phyloP scores from a whole-genome alignment of 2,888 invertebrate species.

The Dicyrtoma fusca region DNA sequence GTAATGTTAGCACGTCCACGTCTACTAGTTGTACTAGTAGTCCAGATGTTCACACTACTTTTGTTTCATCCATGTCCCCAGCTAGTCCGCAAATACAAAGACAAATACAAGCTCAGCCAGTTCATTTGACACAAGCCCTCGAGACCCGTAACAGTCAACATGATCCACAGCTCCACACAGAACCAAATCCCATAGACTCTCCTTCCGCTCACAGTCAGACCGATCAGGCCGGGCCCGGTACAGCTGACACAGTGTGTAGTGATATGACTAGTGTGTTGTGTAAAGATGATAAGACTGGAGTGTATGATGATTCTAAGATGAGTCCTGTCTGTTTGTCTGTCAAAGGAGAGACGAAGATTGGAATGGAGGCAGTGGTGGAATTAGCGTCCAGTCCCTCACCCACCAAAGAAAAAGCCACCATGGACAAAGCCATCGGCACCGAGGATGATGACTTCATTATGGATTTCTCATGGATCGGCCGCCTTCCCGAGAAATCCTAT shows the following conservation, averaged over 20 bases:
- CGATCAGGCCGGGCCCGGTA: not conserved
- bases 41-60: too few relatives aligned
- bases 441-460: conserved; percentile 45
- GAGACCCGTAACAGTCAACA: too few relatives aligned
- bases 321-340: conserved; percentile 45
- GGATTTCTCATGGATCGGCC: conserved; percentile 39
- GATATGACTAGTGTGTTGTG: too few relatives aligned
- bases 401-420: conserved; percentile 27
- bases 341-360: conserved; percentile 40
- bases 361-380: conserved; percentile 49
- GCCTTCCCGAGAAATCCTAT: conserved; percentile 33
- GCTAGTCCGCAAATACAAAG: not conserved
- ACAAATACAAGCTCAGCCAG: not conserved
- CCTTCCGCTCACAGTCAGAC: not conserved
- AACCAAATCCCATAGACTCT: not conserved
- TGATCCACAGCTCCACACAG: not conserved
- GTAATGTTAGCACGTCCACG: too few relatives aligned
- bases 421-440: conserved; percentile 52
- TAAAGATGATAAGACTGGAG: too few relatives aligned
- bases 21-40: too few relatives aligned
- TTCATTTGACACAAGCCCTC: too few relatives aligned
- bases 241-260: not conserved
- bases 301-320: conserved; percentile 30
- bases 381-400: not conserved
- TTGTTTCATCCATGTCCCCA: too few relatives aligned